Evolutionary conservation across 2,888 invertebrate species (phyloP), one percentile per base, ranked within the genome.

Genomic region (Xestia c-nigrum): DNA sequence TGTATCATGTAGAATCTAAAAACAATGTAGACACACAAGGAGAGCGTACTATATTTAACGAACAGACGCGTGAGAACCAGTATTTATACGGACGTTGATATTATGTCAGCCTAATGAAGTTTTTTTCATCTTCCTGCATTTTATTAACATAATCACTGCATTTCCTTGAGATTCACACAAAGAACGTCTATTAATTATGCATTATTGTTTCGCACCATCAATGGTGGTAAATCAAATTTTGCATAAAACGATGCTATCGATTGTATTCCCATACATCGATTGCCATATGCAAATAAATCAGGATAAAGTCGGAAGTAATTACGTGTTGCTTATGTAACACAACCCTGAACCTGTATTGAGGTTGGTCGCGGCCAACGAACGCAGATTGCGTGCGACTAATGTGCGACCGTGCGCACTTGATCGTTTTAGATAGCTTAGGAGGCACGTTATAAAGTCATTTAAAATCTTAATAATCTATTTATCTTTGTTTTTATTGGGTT

Each of bases 281-380:
- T 67, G 85, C 68, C 80, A 78, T 82, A 87, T 87, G 90, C 88
- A 86, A 91, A 92, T 91, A 90, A 90, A 90, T 90, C 88, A 87
- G 88, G 87, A 89, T 78, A 66, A 65, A 85, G 88, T 92, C 94
- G 94, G 94, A 94, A 93, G 93, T 91, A 90, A 93, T 94, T 93
- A 93, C 89, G 89, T 85, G 84, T 88, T 88, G 83, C 87, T 92
- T 90, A 90, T 90, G 88, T 90, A 92, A 92, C 88, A 87, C 89
- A 92, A 89, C 92, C 92, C 90, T 92, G 91, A 93, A 92, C 93
- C 90, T 89, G 91, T 90, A 91, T 93, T 93, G 93, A 90, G 92
- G 90, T 83, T 91, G 94, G 93, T 93, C 93, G 91, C 93, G 94
- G 94, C 88, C 92, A 93, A 91, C 88, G 93, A 92, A 93, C 93